These are phyloP conservation scores for Conops quadrifasciatus DNA, from an alignment of 2,888 invertebrate genomes.

Conservation along the genomic window DNA sequence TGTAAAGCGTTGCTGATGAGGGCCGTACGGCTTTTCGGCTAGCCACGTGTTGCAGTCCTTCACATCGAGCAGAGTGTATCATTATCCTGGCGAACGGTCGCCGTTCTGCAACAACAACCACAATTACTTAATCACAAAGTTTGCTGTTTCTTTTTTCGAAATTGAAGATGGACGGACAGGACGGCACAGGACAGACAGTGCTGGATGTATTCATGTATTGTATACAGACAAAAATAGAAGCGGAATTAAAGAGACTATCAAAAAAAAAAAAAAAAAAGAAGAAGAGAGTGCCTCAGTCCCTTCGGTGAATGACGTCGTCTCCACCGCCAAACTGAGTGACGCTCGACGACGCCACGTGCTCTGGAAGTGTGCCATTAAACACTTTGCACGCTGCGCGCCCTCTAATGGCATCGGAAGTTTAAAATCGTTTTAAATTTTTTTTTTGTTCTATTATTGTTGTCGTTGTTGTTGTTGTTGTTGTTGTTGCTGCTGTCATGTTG, in stretches of 20 bases:
- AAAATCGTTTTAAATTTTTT: conserved; percentile 11
- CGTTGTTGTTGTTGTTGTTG: conserved; percentile 9
- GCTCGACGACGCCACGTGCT: conserved; percentile 39
- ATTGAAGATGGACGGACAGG: conserved; percentile 38
- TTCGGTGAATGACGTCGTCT: background rate
- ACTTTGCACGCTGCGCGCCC: conserved; percentile 45
- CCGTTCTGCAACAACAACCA: conserved; percentile 4
- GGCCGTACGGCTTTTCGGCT: background rate
- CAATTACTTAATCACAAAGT: conserved; percentile 9
- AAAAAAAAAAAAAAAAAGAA: background rate
- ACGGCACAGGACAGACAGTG: background rate
- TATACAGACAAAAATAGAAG: background rate
- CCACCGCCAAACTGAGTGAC: background rate
- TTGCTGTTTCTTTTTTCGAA: conserved; percentile 35
- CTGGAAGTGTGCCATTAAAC: conserved; percentile 44
- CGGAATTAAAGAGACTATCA: conserved; percentile 4
- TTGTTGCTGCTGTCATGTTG: conserved; percentile 15
- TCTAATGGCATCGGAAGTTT: conserved; percentile 30
- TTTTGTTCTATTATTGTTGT: background rate
- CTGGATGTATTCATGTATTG: background rate
- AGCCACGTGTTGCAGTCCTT: conserved; percentile 29
- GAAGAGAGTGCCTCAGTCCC: background rate
- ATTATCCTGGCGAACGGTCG: conserved; percentile 21
- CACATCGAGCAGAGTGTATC: conserved; percentile 1
- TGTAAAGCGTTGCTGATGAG: background rate